A percentile compares a stretch with the other conserved stretches of the same genome.
Evolutionary conservation across 2,888 invertebrate genomes (phyloP).

Genomic region (Pyrrhopygopsis socrates): DNA sequence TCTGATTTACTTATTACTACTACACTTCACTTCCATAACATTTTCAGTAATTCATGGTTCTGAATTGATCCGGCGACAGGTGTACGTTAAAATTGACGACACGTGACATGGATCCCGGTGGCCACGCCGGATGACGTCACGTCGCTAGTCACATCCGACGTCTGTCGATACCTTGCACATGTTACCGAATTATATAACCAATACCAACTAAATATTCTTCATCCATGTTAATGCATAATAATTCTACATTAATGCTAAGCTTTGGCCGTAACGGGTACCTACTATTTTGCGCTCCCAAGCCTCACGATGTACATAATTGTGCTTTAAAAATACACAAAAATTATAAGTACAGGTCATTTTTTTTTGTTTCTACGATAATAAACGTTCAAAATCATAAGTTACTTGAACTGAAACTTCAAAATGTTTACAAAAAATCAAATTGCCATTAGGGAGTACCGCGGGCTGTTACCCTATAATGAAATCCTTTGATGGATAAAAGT

Average conservation of each 20-base stretch:
- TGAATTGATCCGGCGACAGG: slow-evolving; percentile 1
- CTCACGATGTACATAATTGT: too few relatives aligned
- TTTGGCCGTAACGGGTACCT: too few relatives aligned
- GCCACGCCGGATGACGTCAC: slow-evolving; percentile 91
- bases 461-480: slow-evolving; percentile 85
- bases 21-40: too few relatives aligned
- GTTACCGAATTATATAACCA: not conserved
- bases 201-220: not conserved
- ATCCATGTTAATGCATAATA: not conserved
- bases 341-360: too few relatives aligned
- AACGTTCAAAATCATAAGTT: too few relatives aligned
- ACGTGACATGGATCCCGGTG: slow-evolving; percentile 89
- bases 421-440: slow-evolving; percentile 82
- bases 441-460: slow-evolving; percentile 82
- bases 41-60: not conserved
- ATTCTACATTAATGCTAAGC: too few relatives aligned
- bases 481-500: slow-evolving; percentile 87
- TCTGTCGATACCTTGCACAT: slow-evolving; percentile 86
- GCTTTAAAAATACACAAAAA: too few relatives aligned
- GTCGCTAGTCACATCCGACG: slow-evolving; percentile 91
- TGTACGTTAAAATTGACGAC: slow-evolving; percentile 90
- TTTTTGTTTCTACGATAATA: too few relatives aligned
- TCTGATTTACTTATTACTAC: not conserved
- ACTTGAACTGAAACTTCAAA: slow-evolving; percentile 69
- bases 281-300: too few relatives aligned